Base-by-base conservation (phyloP, 2,888 invertebrate genomes). In the Arrhopalites spinosus region DNA sequence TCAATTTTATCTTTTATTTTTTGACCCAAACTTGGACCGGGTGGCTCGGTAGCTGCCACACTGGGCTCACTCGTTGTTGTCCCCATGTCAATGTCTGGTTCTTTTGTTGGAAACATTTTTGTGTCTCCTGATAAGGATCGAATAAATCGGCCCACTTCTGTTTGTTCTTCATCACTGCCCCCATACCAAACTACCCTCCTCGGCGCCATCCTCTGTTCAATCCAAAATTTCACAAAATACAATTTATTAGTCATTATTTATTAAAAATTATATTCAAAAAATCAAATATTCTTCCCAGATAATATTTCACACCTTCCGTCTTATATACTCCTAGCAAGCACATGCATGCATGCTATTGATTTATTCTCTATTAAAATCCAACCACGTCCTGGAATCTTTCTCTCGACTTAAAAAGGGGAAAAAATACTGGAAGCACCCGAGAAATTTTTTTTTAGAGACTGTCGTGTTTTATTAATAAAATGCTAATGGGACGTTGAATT, bases 11-110 rank as follows among this genome's bases (percentile, higher is more conserved):
- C 78, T 20, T 77, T 29, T 23, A 77, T 36, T 56, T 81, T 80
- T 50, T 78, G 75, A 11, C 66, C 76, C 25, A 80, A 70, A 5
- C 78, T 73, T 53, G 80, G 80, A 50, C 80, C 81, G 23, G 80
- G 75, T 25, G 79, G 78, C 25, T 77, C 79, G 36, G 78, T 76
- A 3, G 59, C 25, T 8, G 76, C 50, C n/a, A 45, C 70, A 23
- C 75, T 71, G 11, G 78, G 77, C 61, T 72, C 78, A 36, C 76
- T 77, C 20, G 78, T 70, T 29, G 78, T 78, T 63, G 76, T 77
- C 30, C 68, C 72, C 73, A 78, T 74, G 68, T 77, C 77, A 77
- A 75, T 73, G 20, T 74, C 76, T 45, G 70, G 78, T 70, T 78
- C 80, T 61, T 76, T 74, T 61, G 74, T 72, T 47, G 36, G 30